Percentiles rank a stretch among this genome's conserved stretches.
phyloP scores from a whole-genome alignment of 2,797 vertebrate genomes.

The Caiman crocodilus region DNA sequence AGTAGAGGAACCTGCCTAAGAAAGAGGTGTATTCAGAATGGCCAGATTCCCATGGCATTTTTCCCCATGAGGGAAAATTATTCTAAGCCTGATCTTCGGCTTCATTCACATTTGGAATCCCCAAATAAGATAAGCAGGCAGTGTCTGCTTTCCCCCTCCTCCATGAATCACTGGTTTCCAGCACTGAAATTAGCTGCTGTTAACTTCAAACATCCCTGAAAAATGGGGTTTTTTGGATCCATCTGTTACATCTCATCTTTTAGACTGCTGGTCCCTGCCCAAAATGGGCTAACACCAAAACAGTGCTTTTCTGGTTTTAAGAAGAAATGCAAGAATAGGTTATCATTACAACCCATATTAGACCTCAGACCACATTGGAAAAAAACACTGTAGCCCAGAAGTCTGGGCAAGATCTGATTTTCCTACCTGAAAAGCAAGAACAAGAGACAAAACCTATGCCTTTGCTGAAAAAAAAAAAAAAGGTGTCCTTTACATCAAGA shows the following conservation, averaged over 20 bases:
- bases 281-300: neutral
- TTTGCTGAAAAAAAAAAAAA: neutral
- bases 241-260: neutral
- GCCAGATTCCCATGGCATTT: neutral
- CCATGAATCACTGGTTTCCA: neutral
- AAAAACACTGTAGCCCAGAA: neutral
- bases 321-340: rapidly evolving
- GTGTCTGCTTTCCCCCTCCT: neutral
- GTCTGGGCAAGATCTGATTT: neutral
- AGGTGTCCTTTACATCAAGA: neutral
- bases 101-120: neutral
- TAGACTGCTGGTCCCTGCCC: neutral
- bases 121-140: neutral
- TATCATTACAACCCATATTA: neutral
- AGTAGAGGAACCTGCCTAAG: neutral
- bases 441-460: neutral
- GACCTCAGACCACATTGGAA: neutral
- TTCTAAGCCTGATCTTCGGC: neutral
- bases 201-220: neutral
- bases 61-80: neutral
- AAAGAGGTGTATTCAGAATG: neutral
- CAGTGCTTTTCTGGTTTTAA: neutral
- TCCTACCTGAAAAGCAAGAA: neutral
- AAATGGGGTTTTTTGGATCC: neutral
- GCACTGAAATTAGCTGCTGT: neutral